Conservation (phyloP, 2,113 vertebrate genomes). For the Hoplias malabaricus region DNA sequence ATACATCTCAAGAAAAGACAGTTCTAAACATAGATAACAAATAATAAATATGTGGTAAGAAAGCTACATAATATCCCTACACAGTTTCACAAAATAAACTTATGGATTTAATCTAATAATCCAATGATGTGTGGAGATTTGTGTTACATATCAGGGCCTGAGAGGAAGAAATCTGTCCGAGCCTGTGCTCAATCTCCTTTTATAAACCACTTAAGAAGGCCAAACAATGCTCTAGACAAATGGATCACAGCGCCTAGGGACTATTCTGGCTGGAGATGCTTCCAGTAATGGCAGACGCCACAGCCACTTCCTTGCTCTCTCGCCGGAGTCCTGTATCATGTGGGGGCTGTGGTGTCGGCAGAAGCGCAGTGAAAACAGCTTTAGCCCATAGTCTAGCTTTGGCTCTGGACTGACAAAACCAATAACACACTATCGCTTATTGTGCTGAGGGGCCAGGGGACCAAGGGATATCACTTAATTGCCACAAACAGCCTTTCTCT, state of each 20-base stretch:
- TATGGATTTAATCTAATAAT: neutral
- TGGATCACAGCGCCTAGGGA: conserved; percentile 18
- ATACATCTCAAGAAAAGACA: neutral
- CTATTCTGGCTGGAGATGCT: conserved; percentile 25
- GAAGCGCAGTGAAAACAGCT: conserved; percentile 5
- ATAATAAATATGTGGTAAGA: neutral
- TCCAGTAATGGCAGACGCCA: conserved; percentile 35
- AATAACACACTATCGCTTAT: conserved; percentile 14
- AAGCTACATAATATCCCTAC: neutral
- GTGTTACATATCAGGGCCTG: neutral
- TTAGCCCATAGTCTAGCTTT: neutral
- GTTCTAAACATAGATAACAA: neutral
- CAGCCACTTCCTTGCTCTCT: conserved; percentile 20
- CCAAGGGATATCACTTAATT: conserved; percentile 15
- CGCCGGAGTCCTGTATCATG: neutral
- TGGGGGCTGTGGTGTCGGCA: neutral
- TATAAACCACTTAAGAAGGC: conserved; percentile 30
- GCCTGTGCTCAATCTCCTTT: conserved; percentile 26
- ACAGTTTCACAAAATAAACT: neutral
- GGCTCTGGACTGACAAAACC: neutral
- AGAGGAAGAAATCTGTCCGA: conserved; percentile 17
- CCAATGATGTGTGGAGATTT: conserved; percentile 13
- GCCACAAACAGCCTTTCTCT: neutral
- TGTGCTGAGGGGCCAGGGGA: conserved; percentile 19
- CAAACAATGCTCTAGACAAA: conserved; percentile 46